These are phyloP conservation scores for Glossophaga mutica DNA, from an alignment of 2,797 vertebrate species.

Conservation along the genomic window DNA sequence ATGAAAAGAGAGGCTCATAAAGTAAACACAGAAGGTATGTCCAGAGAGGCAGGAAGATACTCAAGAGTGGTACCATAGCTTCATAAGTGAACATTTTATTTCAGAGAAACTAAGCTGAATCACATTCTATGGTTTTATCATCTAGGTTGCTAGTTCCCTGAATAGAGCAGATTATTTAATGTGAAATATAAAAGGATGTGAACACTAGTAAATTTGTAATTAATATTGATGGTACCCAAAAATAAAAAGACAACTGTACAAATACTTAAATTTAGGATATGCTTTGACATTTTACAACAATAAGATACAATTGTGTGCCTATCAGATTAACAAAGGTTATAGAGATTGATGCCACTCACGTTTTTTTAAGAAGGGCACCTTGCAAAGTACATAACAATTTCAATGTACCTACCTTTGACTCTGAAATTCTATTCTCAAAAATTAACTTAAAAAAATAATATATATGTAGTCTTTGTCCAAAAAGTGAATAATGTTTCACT, in stretches of 20 bases:
- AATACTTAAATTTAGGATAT: neutral
- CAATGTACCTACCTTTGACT: neutral
- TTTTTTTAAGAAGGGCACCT: neutral
- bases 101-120: neutral
- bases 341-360: neutral
- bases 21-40: neutral
- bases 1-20: neutral
- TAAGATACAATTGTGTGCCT: neutral
- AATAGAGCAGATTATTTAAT: neutral
- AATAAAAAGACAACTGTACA: neutral
- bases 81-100: neutral
- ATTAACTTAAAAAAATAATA: constrained; percentile 20
- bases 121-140: neutral
- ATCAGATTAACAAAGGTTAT: neutral
- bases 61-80: neutral
- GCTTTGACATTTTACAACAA: neutral
- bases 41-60: neutral
- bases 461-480: neutral
- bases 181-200: neutral
- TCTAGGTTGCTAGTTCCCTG: neutral
- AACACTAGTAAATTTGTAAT: neutral
- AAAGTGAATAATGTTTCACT: neutral
- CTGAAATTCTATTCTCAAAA: constrained; percentile 22
- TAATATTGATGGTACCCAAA: neutral
- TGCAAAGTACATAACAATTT: neutral